Conservation (phyloP, 2,113 vertebrate genomes). For the Amia ocellicauda region DNA sequence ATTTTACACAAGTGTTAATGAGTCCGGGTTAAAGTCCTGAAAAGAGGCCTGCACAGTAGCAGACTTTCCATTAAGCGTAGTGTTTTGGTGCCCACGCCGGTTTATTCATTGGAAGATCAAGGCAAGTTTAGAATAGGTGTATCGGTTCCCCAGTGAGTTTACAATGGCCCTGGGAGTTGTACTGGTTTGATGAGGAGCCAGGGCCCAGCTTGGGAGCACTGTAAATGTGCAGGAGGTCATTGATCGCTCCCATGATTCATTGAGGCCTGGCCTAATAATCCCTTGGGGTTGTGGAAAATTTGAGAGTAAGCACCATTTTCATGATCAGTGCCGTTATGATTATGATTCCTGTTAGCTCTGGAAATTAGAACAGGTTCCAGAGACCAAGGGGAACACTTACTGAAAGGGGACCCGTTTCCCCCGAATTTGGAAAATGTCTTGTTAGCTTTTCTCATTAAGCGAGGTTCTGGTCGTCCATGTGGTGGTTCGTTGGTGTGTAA, state of each 20-base stretch:
- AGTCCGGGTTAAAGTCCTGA: slow-evolving; percentile 28
- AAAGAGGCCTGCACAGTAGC: slow-evolving; percentile 25
- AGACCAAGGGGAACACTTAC: too few relatives aligned
- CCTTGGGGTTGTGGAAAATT: slow-evolving; percentile 27
- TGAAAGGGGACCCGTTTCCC: too few relatives aligned
- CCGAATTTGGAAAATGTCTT: too few relatives aligned
- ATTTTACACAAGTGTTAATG: slow-evolving; percentile 30
- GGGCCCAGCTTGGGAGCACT: slow-evolving; percentile 31
- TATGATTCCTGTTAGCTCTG: too few relatives aligned
- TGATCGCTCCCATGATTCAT: slow-evolving; percentile 6
- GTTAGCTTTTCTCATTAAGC: too few relatives aligned
- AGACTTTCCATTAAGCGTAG: slow-evolving; percentile 17
- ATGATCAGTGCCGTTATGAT: background rate
- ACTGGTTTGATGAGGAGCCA: slow-evolving; percentile 37
- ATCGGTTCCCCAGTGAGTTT: slow-evolving; percentile 40
- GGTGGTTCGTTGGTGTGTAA: too few relatives aligned
- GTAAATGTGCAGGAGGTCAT: slow-evolving; percentile 21
- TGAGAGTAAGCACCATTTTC: background rate
- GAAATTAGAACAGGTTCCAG: too few relatives aligned
- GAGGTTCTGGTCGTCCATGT: too few relatives aligned
- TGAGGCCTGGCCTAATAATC: slow-evolving; percentile 11
- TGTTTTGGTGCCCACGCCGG: slow-evolving; percentile 23
- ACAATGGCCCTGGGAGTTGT: slow-evolving; percentile 31
- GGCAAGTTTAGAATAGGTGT: slow-evolving; percentile 30
- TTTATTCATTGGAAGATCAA: slow-evolving; percentile 37